Evolutionary conservation across 2,888 invertebrate genomes (phyloP).

Genomic region (Pseudococcus viburni): DNA sequence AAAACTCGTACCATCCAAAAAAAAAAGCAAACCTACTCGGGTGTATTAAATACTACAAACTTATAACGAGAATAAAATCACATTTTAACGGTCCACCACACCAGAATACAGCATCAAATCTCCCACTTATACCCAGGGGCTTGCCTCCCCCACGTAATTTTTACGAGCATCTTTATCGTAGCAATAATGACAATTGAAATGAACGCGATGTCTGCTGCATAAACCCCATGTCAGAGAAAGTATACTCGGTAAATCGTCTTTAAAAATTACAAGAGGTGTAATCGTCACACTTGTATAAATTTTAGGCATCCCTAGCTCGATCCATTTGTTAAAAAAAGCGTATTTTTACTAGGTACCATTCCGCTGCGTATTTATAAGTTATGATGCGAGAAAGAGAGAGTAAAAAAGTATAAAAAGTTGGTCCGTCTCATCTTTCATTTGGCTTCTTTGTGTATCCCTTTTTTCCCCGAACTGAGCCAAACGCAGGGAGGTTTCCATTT

Average conservation of each 20-base stretch:
- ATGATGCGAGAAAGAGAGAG: not conserved
- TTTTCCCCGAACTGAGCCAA: not conserved
- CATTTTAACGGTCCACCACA: conserved; percentile 1
- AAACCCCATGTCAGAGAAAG: not conserved
- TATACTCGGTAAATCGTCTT: not conserved
- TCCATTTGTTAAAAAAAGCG: not conserved
- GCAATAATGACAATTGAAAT: conserved; percentile 17
- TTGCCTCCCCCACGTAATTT: not conserved
- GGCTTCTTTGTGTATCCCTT: not conserved
- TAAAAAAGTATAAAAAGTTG: not conserved
- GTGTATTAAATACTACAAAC: too few species aligned
- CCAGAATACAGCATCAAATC: not conserved
- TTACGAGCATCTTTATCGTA: conserved; percentile 15
- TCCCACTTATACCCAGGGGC: not conserved
- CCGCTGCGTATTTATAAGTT: not conserved
- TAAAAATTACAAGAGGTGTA: not conserved
- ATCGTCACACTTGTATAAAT: not conserved
- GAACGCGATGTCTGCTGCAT: not conserved
- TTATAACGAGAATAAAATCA: conserved; percentile 4
- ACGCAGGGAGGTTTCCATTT: not conserved
- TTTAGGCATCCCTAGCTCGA: not conserved
- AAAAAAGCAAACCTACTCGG: too few species aligned
- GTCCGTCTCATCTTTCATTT: conserved; percentile 23
- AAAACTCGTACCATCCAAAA: too few species aligned
- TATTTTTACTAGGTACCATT: not conserved